phyloP scores from a whole-genome alignment of 2,113 vertebrate species.

The Tringa solitaria region DNA sequence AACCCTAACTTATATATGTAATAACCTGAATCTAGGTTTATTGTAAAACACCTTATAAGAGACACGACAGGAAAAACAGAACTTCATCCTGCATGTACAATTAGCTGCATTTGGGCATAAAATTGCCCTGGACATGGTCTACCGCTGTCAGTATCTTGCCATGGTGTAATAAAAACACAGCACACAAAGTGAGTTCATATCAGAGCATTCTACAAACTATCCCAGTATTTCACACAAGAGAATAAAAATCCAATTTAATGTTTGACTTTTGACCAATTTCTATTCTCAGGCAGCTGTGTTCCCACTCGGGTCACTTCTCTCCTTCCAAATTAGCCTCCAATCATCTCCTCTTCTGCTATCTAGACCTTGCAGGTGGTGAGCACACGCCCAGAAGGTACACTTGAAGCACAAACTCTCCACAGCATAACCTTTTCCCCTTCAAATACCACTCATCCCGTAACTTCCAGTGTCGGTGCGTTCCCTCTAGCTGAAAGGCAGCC shows the following conservation, averaged over 20 bases:
- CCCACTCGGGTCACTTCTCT: background rate
- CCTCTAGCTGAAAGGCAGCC: rapidly evolving
- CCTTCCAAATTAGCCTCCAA: rapidly evolving
- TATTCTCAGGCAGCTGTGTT: rapidly evolving
- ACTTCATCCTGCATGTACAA: rapidly evolving
- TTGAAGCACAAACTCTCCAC: background rate
- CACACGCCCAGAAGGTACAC: rapidly evolving
- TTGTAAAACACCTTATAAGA: background rate
- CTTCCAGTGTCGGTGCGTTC: rapidly evolving
- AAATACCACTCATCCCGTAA: rapidly evolving
- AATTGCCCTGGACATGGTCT: background rate
- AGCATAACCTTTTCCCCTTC: rapidly evolving
- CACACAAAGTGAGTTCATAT: background rate
- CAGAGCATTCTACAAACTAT: rapidly evolving
- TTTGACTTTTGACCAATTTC: background rate
- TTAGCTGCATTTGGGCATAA: background rate
- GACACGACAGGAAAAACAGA: background rate
- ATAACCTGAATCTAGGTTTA: no score
- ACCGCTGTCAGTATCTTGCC: background rate
- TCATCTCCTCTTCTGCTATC: rapidly evolving
- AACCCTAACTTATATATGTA: background rate
- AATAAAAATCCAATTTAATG: background rate
- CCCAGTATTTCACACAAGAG: background rate
- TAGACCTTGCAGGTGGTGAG: rapidly evolving
- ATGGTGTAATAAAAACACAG: background rate